Evolutionary conservation across 64 coral and sea anemone genomes (phyloP).

Genomic region (Stylophora pistillata): DNA sequence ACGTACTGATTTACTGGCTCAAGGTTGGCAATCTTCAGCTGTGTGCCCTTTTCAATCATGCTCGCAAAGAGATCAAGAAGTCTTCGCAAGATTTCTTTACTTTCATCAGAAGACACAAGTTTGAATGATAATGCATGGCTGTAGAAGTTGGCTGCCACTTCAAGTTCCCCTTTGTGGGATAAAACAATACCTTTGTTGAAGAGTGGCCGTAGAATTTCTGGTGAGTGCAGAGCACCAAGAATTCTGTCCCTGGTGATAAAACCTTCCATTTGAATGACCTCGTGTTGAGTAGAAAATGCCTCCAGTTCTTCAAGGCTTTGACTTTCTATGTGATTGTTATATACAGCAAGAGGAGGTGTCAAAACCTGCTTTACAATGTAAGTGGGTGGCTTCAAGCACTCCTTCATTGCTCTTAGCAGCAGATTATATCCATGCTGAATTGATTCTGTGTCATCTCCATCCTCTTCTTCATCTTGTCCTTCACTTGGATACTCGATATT

Average conservation of each 20-base stretch:
- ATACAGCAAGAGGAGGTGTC: constrained; percentile 14
- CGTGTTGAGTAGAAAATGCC: constrained; percentile 19
- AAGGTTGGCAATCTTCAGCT: constrained; percentile 11
- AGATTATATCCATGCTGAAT: constrained; percentile 55
- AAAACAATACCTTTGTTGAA: constrained; percentile 17
- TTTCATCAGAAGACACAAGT: not conserved
- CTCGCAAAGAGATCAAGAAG: constrained; percentile 12
- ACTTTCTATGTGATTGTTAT: constrained; percentile 53
- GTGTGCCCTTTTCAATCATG: constrained; percentile 27
- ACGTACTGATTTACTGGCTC: constrained; percentile 14
- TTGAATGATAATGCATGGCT: constrained; percentile 31
- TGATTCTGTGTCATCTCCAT: constrained; percentile 31
- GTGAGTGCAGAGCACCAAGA: constrained; percentile 15
- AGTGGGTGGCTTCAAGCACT: constrained; percentile 18
- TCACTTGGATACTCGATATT: constrained; percentile 58
- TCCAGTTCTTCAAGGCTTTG: constrained; percentile 48
- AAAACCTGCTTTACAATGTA: not conserved
- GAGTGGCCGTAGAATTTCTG: constrained; percentile 20
- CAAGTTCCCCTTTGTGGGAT: not conserved
- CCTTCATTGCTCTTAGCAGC: constrained; percentile 46
- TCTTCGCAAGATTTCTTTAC: not conserved
- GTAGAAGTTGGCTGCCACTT: not conserved
- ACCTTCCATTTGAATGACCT: constrained; percentile 55
- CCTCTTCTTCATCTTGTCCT: constrained; percentile 21
- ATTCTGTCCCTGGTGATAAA: constrained; percentile 64